Conservation (phyloP, 2,113 vertebrate genomes). For the Macroglossus sobrinus region DNA sequence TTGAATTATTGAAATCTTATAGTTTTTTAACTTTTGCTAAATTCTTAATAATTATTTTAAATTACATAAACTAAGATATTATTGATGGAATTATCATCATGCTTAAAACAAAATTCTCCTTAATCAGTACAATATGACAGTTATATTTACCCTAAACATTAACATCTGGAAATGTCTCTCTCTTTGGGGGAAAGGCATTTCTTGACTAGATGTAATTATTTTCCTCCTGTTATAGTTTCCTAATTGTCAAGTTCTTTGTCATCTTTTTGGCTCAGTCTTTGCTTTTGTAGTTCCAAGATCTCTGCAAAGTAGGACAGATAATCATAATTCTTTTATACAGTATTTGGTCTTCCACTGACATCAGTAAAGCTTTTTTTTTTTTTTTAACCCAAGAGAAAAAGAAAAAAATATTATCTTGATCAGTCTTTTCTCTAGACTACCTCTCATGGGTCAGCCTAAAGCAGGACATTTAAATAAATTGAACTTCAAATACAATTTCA, state of each 20-base stretch:
- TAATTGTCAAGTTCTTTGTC: neutral
- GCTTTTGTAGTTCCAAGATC: neutral
- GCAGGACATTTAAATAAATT: conserved; percentile 75
- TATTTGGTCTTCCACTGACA: conserved; percentile 17
- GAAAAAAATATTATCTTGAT: conserved; percentile 47
- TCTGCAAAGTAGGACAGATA: neutral
- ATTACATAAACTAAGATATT: conserved; percentile 42
- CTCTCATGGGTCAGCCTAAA: conserved; percentile 50
- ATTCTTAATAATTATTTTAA: conserved; percentile 54
- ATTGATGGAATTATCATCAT: neutral
- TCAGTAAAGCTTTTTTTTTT: neutral
- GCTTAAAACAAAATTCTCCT: neutral
- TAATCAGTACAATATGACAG: neutral
- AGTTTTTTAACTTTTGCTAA: conserved; percentile 15
- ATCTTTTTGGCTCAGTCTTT: neutral
- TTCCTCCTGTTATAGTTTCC: neutral
- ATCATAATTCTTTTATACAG: neutral
- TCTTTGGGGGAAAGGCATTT: neutral
- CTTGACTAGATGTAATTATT: neutral
- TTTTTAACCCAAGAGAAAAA: neutral
- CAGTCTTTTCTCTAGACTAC: conserved; percentile 42
- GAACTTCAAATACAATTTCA: conserved; percentile 79
- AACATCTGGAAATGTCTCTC: neutral
- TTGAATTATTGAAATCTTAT: conserved; percentile 51
- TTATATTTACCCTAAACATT: neutral